Evolutionary conservation across 2,113 vertebrate species (phyloP), one percentile per base, ranked within the genome.

Genomic region (Dromas ardeola): DNA sequence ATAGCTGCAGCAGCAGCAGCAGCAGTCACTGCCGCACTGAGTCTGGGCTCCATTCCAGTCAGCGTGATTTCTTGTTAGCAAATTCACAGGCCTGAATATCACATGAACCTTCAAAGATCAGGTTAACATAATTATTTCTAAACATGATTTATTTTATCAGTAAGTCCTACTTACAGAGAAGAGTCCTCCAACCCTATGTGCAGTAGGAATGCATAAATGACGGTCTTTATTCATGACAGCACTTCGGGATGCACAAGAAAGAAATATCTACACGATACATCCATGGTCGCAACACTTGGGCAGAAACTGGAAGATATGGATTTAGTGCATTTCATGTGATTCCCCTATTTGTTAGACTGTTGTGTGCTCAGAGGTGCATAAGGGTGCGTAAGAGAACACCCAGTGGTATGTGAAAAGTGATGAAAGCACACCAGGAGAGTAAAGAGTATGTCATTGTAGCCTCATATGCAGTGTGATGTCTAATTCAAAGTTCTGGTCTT

Each of bases 381-480:
- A 73, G n/a, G 8, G 10, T 50, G n/a, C n/a, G n/a, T n/a, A n/a
- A n/a, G n/a, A n/a, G n/a, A n/a, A n/a, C n/a, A n/a, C n/a, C n/a
- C n/a, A 43, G 47, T 7, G 6, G 7, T 30, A 5, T 2, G 4
- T 13, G 13, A 73, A 66, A 66, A 22, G 13, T 11, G 13, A 17
- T 36, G 22, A 78, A 81, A 83, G 42, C 27, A 53, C 17, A 63
- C 5, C 56, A 61, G 47, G 52, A 85, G 30, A 59, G 5, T 17
- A 42, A 81, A 42, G 8, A n/a, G 13, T 49, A 32, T 73, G 17
- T 38, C 21, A 5, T 18, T 10, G 2, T 42, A 80, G 16, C 65
- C 71, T 23, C 15, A 4, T 13, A 14, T 36, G 8, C 0, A 0
- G 7, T 67, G 9, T 21, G 56, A 77, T 11, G 36, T 47, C n/a